These are phyloP conservation scores for Axinella damicornis DNA, from an alignment of 37 sponge, comb jelly and placozoan genomes.

Conservation along the genomic window DNA sequence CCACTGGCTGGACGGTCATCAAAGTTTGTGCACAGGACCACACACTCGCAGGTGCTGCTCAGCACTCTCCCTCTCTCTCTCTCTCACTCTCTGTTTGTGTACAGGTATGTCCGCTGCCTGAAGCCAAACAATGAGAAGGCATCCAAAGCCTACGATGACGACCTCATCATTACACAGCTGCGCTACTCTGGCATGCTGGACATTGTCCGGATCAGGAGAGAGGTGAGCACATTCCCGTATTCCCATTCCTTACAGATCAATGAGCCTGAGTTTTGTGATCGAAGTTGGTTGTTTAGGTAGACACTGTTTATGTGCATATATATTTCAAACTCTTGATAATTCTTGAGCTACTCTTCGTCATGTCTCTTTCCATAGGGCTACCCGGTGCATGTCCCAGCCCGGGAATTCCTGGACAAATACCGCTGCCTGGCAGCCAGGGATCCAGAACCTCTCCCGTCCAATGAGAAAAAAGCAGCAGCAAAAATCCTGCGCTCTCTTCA, in stretches of 20 bases:
- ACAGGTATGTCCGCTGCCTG: slow-evolving; percentile 91
- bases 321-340: neutral
- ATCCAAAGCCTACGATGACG: slow-evolving; percentile 72
- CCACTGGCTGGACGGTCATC: neutral
- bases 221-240: slow-evolving; percentile 82
- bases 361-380: slow-evolving; percentile 66
- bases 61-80: neutral
- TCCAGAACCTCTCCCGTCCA: slow-evolving; percentile 69
- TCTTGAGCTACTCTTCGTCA: neutral
- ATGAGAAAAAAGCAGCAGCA: slow-evolving; percentile 78
- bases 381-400: slow-evolving; percentile 91
- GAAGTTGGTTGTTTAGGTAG: no score
- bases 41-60: neutral
- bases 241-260: neutral
- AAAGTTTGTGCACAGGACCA: no score
- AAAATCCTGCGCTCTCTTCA: slow-evolving; percentile 73
- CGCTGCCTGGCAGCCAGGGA: slow-evolving; percentile 86
- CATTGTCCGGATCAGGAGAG: slow-evolving; percentile 88
- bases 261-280: neutral
- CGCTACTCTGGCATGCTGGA: slow-evolving; percentile 96
- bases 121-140: slow-evolving; percentile 87
- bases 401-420: slow-evolving; percentile 89
- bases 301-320: neutral
- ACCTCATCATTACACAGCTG: slow-evolving; percentile 91
- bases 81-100: neutral